Conservation (phyloP, 2,888 invertebrate species). For the Ectemnius lituratus region DNA sequence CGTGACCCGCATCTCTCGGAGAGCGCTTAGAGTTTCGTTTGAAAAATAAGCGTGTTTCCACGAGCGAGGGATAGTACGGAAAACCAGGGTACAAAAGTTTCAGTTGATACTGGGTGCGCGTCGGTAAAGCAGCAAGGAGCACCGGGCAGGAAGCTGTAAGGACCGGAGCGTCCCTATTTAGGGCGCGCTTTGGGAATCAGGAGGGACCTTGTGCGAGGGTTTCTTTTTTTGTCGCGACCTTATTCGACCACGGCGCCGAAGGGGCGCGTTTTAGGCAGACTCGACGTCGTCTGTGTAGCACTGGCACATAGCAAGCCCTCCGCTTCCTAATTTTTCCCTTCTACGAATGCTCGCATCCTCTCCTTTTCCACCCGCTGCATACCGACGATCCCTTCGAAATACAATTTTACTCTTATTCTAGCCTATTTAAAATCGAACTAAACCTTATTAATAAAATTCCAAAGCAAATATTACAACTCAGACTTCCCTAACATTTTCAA, state of each 20-base stretch:
- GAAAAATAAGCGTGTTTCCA: no score
- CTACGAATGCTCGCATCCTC: slow-evolving; percentile 9
- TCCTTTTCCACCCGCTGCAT: background rate
- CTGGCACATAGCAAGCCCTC: background rate
- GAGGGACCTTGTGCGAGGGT: slow-evolving; percentile 45
- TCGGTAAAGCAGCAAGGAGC: slow-evolving; percentile 57
- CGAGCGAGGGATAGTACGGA: no score
- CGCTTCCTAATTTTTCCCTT: slow-evolving; percentile 28
- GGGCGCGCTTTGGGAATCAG: slow-evolving; percentile 48
- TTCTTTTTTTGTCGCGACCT: slow-evolving; percentile 67
- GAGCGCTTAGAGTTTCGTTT: no score
- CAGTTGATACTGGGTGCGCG: slow-evolving; percentile 34
- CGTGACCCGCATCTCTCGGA: no score
- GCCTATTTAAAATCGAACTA: no score
- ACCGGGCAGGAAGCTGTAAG: slow-evolving; percentile 41
- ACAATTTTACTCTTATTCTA: no score
- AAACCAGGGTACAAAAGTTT: slow-evolving; percentile 26
- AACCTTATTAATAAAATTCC: no score
- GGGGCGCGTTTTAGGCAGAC: slow-evolving; percentile 65
- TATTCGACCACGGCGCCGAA: slow-evolving; percentile 66
- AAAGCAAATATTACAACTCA: no score
- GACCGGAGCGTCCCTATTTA: slow-evolving; percentile 36
- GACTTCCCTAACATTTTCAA: no score
- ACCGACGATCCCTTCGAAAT: background rate
- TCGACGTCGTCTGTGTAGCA: slow-evolving; percentile 44